A percentile compares a stretch with the other conserved stretches of the same genome.
Evolutionary conservation across 2,113 vertebrate genomes (phyloP).

Genomic region (Ptilorrhoa leucosticta): DNA sequence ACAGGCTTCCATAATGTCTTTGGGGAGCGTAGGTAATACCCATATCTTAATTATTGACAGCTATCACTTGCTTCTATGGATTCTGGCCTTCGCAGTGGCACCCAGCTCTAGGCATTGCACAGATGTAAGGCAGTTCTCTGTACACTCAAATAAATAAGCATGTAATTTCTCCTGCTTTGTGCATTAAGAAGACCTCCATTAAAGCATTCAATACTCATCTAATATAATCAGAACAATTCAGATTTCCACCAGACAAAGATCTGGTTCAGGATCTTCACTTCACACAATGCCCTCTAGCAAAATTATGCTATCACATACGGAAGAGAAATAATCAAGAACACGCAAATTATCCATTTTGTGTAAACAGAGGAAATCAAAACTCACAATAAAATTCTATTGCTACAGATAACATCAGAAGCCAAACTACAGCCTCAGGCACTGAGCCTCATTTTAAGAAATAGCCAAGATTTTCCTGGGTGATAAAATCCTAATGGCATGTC

Average conservation of each 20-base stretch:
- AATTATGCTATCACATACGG: not conserved
- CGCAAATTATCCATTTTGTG: not conserved
- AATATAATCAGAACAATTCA: conserved; percentile 5
- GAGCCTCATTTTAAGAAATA: not conserved
- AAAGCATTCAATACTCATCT: not conserved
- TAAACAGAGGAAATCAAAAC: not conserved
- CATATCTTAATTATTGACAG: not conserved
- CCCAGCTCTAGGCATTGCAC: not conserved
- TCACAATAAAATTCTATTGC: not conserved
- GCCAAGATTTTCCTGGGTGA: not conserved
- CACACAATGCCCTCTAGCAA: not conserved
- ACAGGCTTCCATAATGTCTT: not conserved
- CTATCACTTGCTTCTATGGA: not conserved
- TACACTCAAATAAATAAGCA: not conserved
- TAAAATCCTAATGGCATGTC: not conserved
- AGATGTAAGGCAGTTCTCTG: not conserved
- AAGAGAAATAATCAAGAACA: not conserved
- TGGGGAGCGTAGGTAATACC: not conserved
- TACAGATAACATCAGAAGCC: not conserved
- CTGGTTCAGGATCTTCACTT: not conserved
- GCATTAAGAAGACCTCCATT: not conserved
- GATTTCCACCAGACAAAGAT: not conserved
- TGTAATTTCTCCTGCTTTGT: not conserved
- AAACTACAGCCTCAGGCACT: not conserved
- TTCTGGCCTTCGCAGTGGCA: not conserved